Percentiles rank a stretch among this genome's conserved stretches.
These are phyloP conservation scores for Rhagophthalmus giganteus DNA, from an alignment of 2,888 invertebrate genomes.

Conservation along the genomic window DNA sequence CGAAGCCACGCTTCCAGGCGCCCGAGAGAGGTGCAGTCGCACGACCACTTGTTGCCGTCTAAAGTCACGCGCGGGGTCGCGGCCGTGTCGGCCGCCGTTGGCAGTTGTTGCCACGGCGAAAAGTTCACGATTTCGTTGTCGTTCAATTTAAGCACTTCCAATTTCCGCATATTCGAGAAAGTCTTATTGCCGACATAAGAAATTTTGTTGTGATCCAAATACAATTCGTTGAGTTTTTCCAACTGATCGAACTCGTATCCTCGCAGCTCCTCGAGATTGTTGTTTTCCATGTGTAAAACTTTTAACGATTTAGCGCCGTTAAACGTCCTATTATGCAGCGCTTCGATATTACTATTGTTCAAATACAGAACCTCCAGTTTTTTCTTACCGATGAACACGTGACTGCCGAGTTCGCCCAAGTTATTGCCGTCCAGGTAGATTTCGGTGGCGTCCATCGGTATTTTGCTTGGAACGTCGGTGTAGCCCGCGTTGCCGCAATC, in stretches of 20 bases:
- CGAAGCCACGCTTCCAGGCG: conserved; percentile 72
- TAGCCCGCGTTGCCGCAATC: conserved; percentile 78
- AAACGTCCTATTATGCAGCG: conserved; percentile 79
- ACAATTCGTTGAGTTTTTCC: conserved; percentile 72
- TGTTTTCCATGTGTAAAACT: conserved; percentile 77
- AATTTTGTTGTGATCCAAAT: conserved; percentile 76
- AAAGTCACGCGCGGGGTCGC: conserved; percentile 68
- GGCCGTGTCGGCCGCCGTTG: conserved; percentile 60
- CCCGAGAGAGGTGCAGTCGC: conserved; percentile 74
- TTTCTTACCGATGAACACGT: conserved; percentile 85
- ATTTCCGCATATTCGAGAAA: conserved; percentile 71
- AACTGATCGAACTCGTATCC: conserved; percentile 80
- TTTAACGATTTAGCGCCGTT: conserved; percentile 75
- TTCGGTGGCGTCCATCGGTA: conserved; percentile 89
- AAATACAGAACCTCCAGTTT: conserved; percentile 76
- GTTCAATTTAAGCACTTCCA: conserved; percentile 74
- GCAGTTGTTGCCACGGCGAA: conserved; percentile 68
- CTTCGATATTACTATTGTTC: conserved; percentile 76
- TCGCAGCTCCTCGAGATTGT: conserved; percentile 69
- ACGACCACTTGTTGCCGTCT: conserved; percentile 81
- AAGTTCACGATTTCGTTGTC: conserved; percentile 78
- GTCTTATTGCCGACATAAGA: conserved; percentile 74
- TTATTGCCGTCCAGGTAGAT: conserved; percentile 83
- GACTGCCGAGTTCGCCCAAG: conserved; percentile 76
- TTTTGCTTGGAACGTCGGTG: conserved; percentile 73